Evolutionary conservation across 2,888 invertebrate genomes (phyloP), one percentile per base, ranked within the genome.

Genomic region (Ecdyonurus torrentis): DNA sequence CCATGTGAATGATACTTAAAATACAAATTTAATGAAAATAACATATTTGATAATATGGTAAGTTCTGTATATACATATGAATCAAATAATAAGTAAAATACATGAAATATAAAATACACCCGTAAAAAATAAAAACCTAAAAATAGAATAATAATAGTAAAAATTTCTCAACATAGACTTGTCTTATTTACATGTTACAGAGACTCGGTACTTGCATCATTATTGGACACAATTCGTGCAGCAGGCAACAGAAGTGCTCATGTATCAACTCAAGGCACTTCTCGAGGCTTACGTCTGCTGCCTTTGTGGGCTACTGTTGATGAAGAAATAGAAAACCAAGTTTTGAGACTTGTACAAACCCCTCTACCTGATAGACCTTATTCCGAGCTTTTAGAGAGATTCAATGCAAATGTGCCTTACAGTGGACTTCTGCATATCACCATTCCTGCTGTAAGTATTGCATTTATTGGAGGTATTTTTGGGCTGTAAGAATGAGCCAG

Each of bases 371-470:
- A 80, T 53, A 81, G 83, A 74, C 76, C 80, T 2, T 85, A 87
- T 71, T 75, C 85, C 23, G 92, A 95, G 73, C 89, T 93, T 68
- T 84, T 99, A 23, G 87, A 91, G 68, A 80, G 98, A 65, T 99
- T 99, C 77, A 99, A 99, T 78, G 91, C 94, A 60, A 99, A 99
- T 76, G 85, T 97, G 70, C 93, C 98, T 2, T 99, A 98, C 78
- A 96, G 93, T 76, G 99, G 99, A 22, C 84, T 99, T 61, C 84
- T 93, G 67, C 96, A 98, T 77, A 93, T 97, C 68, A 89, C 94
- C 67, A 91, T 94, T 23, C 93, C 94, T 79, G 98, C 98, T 77
- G 96, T 95, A 81, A 83, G 88, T 72, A 65, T n/a, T n/a, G 58
- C 18, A 52, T 37, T 59, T 72, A 25, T 62, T 23, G 65, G 65